phyloP scores from a whole-genome alignment of 2,113 vertebrate genomes.

The Octodon degus region DNA sequence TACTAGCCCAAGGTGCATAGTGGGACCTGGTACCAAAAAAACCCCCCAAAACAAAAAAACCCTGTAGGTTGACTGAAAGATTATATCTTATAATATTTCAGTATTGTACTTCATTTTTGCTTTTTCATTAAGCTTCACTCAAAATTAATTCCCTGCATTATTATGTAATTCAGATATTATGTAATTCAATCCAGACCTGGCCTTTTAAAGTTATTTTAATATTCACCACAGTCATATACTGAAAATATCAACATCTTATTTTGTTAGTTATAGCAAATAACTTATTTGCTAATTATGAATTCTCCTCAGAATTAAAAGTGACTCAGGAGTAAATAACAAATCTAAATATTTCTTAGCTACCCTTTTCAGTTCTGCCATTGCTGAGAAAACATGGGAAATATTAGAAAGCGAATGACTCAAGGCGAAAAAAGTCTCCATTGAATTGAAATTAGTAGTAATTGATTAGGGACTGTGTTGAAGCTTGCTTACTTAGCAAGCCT shows the following conservation, averaged over 20 bases:
- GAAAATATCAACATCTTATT: background rate
- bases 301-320: conserved; percentile 5
- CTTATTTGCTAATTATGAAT: background rate
- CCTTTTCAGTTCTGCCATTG: background rate
- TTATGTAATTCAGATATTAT: background rate
- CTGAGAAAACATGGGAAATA: background rate
- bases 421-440: background rate
- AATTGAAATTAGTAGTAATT: background rate
- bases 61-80: background rate
- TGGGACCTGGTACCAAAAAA: no score
- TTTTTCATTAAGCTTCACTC: conserved; percentile 22
- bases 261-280: background rate
- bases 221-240: background rate
- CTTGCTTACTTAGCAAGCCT: background rate
- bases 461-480: background rate
- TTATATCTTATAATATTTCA: background rate
- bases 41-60: no score
- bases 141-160: conserved; percentile 27
- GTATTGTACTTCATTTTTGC: background rate
- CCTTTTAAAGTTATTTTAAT: conserved; percentile 38
- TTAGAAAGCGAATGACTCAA: background rate
- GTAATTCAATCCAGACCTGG: no score
- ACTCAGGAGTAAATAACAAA: background rate
- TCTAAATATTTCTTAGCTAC: background rate
- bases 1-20: no score